Evolutionary conservation across 2,888 invertebrate species (phyloP), one percentile per base, ranked within the genome.

Genomic region (Troides oblongomaculatus): DNA sequence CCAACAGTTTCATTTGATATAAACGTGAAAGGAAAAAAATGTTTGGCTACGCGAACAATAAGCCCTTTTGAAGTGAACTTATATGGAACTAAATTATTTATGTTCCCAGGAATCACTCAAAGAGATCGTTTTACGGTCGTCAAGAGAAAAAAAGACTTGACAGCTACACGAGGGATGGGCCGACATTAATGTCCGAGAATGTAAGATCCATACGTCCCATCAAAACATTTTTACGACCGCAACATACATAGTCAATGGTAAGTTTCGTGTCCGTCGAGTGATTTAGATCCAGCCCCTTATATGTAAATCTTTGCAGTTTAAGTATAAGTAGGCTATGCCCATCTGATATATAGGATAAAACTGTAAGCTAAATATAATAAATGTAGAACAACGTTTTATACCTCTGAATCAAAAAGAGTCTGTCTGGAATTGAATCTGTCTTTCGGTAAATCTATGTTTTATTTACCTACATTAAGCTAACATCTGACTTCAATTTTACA

Each of bases 31-130:
- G 78, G 39, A 39, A 82, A 80, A 82, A 83, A 82, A 77, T 74
- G 73, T 77, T 74, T 74, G 66, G 72, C 73, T 70, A 75, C 77
- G 72, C 72, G 72, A 74, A 81, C 77, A 80, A 79, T 78, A 74
- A 75, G 73, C 80, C 75, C 84, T 80, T 90, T 90, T 90, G 89
- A 90, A 85, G 87, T 86, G 73, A 77, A 78, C 77, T 68, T 80
- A 76, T 76, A 74, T 75, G 74, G 75, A 76, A 78, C 77, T 76
- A 77, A 78, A 81, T 82, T 84, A 83, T 84, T 85, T 82, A 84
- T 79, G 83, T 88, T 90, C 86, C 78, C 70, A 82, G 85, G 86
- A 88, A 89, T 88, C 81, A 87, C 80, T 88, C 84, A 85, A 85
- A 86, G 81, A 81, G 81, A 81, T 84, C 80, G 81, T 83, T 89